These are phyloP conservation scores for Noctua fimbriata DNA, from an alignment of 2,888 invertebrate species.

Conservation along the genomic window DNA sequence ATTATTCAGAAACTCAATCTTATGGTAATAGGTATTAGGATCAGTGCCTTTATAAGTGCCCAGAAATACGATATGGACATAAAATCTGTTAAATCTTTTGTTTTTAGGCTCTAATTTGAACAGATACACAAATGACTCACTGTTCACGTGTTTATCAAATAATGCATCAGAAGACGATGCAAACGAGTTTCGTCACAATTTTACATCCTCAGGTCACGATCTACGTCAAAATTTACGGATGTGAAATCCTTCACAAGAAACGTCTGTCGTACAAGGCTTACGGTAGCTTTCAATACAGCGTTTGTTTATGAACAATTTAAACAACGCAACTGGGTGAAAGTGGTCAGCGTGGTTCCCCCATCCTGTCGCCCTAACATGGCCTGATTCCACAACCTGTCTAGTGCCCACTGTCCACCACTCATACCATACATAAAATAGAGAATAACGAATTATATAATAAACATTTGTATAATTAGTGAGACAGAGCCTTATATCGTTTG, in stretches of 20 bases:
- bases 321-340: constrained; percentile 77
- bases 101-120: background rate
- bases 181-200: constrained; percentile 21
- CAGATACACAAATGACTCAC: background rate
- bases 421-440: constrained; percentile 40
- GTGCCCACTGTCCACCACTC: constrained; percentile 41
- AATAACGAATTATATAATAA: constrained; percentile 59
- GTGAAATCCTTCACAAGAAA: constrained; percentile 66
- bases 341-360: constrained; percentile 62
- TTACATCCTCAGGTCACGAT: constrained; percentile 69
- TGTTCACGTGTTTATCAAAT: constrained; percentile 22
- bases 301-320: constrained; percentile 25
- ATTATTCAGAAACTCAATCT: constrained; percentile 23
- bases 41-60: background rate
- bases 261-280: constrained; percentile 22
- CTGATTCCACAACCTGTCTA: constrained; percentile 73
- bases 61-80: background rate
- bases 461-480: constrained; percentile 57
- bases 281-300: constrained; percentile 18
- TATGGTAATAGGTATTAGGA: background rate
- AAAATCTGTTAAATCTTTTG: background rate
- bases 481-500: constrained; percentile 41
- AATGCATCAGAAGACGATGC: constrained; percentile 14
- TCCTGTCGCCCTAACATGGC: constrained; percentile 73
- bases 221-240: constrained; percentile 69